Conservation (phyloP, 2,888 invertebrate genomes). For the Schizaphis graminum region DNA sequence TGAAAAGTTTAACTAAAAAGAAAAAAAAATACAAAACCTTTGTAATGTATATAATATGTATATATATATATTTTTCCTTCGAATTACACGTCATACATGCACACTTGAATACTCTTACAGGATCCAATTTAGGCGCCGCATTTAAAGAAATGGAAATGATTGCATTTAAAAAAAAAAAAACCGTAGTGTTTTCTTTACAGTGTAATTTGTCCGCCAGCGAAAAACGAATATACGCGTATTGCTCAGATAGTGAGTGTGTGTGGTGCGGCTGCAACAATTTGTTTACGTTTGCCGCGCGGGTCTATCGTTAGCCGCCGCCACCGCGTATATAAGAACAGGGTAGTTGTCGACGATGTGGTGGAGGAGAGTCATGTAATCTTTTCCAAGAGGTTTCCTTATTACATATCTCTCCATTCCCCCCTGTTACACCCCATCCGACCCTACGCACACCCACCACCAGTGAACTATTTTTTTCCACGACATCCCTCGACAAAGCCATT, state of each 20-base stretch:
- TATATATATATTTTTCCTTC: slow-evolving; percentile 7
- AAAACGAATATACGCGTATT: slow-evolving; percentile 11
- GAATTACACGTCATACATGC: slow-evolving; percentile 33
- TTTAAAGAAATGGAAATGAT: slow-evolving; percentile 48
- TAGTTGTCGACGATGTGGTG: background rate
- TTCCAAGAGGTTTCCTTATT: slow-evolving; percentile 61
- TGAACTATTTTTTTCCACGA: slow-evolving; percentile 17
- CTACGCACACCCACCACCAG: background rate
- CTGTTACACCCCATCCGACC: background rate
- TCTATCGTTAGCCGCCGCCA: slow-evolving; percentile 29
- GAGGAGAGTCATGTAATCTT: slow-evolving; percentile 41
- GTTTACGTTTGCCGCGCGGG: slow-evolving; percentile 35
- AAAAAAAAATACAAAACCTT: slow-evolving; percentile 10
- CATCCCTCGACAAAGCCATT: slow-evolving; percentile 16
- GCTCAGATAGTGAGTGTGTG: slow-evolving; percentile 25
- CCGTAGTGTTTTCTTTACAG: slow-evolving; percentile 34
- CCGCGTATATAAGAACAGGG: background rate
- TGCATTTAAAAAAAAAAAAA: slow-evolving; percentile 29
- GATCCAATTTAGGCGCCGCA: slow-evolving; percentile 39
- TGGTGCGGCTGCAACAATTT: slow-evolving; percentile 42
- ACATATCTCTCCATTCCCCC: slow-evolving; percentile 3
- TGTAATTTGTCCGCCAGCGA: slow-evolving; percentile 21
- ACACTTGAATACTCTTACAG: slow-evolving; percentile 3
- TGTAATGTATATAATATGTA: background rate
- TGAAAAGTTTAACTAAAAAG: slow-evolving; percentile 12